These are phyloP conservation scores for Anoplolepis gracilipes DNA, from an alignment of 1,140 invertebrate genomes.

Conservation along the genomic window DNA sequence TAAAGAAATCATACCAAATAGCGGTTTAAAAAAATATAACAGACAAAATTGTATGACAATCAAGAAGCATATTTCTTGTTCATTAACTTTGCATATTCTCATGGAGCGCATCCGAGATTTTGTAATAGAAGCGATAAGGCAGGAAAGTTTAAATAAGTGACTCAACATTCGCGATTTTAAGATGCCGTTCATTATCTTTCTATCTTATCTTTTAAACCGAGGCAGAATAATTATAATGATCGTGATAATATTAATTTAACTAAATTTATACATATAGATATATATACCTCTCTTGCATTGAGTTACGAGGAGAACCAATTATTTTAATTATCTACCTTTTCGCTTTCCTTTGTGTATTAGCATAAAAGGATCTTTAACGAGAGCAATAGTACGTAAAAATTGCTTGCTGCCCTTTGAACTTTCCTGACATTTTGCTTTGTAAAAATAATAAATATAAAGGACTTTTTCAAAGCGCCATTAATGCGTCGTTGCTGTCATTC, in stretches of 20 bases:
- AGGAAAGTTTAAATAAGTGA: constrained; percentile 40
- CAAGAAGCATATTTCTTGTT: background rate
- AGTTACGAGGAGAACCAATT: background rate
- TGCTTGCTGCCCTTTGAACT: constrained; percentile 43
- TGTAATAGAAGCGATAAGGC: background rate
- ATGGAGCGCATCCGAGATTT: constrained; percentile 49
- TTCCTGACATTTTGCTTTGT: constrained; percentile 23
- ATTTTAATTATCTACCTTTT: too few relatives aligned
- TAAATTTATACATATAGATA: too few relatives aligned
- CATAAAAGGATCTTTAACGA: background rate
- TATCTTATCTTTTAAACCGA: background rate
- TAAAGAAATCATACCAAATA: background rate
- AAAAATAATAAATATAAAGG: too few relatives aligned
- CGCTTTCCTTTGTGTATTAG: background rate
- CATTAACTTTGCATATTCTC: constrained; percentile 15
- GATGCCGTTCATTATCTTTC: constrained; percentile 26
- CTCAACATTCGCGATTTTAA: constrained; percentile 27
- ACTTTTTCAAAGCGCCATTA: constrained; percentile 40
- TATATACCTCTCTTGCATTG: background rate
- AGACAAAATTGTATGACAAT: background rate
- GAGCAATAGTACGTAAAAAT: constrained; percentile 19
- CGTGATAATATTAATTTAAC: too few relatives aligned
- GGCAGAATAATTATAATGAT: constrained; percentile 31
- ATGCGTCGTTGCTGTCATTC: constrained; percentile 37
- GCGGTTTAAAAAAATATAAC: background rate